These are phyloP conservation scores for Accipiter virgatus DNA, from an alignment of 2,113 vertebrate genomes.

Conservation along the genomic window DNA sequence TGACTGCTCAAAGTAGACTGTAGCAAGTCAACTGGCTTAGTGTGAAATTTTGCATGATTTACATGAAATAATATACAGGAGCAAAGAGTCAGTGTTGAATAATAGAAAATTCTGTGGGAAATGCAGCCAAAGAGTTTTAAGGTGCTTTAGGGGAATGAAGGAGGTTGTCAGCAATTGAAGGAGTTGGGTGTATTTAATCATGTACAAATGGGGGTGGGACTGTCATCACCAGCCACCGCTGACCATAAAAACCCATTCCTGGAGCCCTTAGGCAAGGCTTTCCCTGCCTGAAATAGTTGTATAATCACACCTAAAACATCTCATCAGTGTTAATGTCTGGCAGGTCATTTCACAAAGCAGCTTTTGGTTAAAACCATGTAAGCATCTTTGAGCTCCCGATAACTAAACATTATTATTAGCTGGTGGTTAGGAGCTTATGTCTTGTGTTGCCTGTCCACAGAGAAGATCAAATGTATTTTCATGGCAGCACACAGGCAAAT, in stretches of 20 bases:
- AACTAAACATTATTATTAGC: neutral
- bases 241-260: neutral
- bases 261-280: neutral
- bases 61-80: neutral
- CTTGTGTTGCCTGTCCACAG: neutral
- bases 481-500: neutral
- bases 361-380: neutral
- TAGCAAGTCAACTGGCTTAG: neutral
- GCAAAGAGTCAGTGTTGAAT: neutral
- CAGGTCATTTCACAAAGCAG: neutral
- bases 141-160: neutral
- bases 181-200: neutral
- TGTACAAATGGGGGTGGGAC: slow-evolving; percentile 1
- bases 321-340: neutral
- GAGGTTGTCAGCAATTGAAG: neutral
- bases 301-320: neutral
- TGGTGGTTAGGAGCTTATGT: neutral
- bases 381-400: neutral
- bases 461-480: slow-evolving; percentile 1
- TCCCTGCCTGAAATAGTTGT: neutral
- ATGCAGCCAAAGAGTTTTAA: neutral
- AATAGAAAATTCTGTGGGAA: neutral
- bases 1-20: neutral
- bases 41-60: neutral
- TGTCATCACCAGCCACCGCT: neutral